Evolutionary conservation across 2,888 invertebrate genomes (phyloP).

Genomic region (Thumatha senex): DNA sequence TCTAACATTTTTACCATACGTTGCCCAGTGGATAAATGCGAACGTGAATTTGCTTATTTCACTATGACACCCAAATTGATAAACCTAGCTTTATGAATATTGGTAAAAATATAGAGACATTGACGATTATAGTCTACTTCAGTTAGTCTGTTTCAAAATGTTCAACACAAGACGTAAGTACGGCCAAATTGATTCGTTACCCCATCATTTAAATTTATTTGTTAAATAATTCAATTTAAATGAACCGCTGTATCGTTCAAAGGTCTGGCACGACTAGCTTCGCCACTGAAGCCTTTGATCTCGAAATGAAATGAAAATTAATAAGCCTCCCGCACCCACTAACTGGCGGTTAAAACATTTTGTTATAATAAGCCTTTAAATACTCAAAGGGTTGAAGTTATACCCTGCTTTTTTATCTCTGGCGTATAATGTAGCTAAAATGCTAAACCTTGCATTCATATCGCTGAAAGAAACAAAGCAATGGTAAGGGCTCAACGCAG

Average conservation of each 20-base stretch:
- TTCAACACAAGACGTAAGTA: no score
- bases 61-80: no score
- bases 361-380: background rate
- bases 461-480: no score
- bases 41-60: no score
- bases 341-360: constrained; percentile 1
- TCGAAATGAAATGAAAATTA: constrained; percentile 41
- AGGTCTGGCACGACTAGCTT: constrained; percentile 1
- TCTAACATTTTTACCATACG: no score
- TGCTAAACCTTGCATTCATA: background rate
- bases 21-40: no score
- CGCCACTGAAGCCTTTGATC: constrained; percentile 26
- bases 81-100: no score
- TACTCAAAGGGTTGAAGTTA: background rate
- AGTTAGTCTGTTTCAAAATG: background rate
- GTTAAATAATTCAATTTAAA: constrained; percentile 30
- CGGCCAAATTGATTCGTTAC: background rate
- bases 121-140: no score
- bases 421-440: no score
- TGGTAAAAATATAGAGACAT: no score
- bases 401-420: no score
- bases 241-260: constrained; percentile 29
- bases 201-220: background rate
- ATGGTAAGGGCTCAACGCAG: no score
- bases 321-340: constrained; percentile 27